phyloP scores from a whole-genome alignment of 1,140 invertebrate genomes.

The Trichoplusia ni region DNA sequence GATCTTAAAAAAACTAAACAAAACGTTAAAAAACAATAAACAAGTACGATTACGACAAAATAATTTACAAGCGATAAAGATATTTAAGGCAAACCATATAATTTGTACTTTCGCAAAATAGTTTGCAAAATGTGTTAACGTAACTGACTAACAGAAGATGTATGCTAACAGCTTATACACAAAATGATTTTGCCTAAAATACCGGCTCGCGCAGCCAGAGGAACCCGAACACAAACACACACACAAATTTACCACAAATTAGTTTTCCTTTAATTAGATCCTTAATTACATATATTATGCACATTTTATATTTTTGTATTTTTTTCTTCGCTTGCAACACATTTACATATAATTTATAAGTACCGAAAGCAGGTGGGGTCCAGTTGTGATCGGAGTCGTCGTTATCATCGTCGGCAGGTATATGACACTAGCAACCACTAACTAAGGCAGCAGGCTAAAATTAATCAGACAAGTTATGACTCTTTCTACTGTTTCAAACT shows the following conservation, averaged over 20 bases:
- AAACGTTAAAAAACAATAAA: slow-evolving; percentile 47
- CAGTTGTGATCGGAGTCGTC: slow-evolving; percentile 2
- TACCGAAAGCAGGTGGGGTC: slow-evolving; percentile 47
- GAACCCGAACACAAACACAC: slow-evolving; percentile 39
- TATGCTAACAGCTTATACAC: neutral
- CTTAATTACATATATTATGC: slow-evolving; percentile 56
- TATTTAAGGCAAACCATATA: slow-evolving; percentile 27
- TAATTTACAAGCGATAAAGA: slow-evolving; percentile 37
- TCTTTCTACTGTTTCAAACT: too few relatives aligned
- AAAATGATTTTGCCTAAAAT: slow-evolving; percentile 35
- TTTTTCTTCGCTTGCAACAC: slow-evolving; percentile 48
- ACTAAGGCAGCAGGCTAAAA: too few relatives aligned
- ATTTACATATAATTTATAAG: slow-evolving; percentile 46
- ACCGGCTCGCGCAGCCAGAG: slow-evolving; percentile 30
- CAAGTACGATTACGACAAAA: slow-evolving; percentile 47
- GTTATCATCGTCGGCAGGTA: neutral
- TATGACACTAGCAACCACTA: too few relatives aligned
- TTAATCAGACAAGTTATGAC: too few relatives aligned
- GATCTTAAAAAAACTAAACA: slow-evolving; percentile 45
- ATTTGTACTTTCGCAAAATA: slow-evolving; percentile 38
- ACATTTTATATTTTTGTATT: slow-evolving; percentile 51
- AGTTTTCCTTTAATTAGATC: slow-evolving; percentile 34
- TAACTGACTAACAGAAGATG: neutral
- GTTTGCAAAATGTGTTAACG: neutral
- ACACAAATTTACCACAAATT: slow-evolving; percentile 36